Evolutionary conservation across 2,113 vertebrate genomes (phyloP).

Genomic region (Passer montanus): DNA sequence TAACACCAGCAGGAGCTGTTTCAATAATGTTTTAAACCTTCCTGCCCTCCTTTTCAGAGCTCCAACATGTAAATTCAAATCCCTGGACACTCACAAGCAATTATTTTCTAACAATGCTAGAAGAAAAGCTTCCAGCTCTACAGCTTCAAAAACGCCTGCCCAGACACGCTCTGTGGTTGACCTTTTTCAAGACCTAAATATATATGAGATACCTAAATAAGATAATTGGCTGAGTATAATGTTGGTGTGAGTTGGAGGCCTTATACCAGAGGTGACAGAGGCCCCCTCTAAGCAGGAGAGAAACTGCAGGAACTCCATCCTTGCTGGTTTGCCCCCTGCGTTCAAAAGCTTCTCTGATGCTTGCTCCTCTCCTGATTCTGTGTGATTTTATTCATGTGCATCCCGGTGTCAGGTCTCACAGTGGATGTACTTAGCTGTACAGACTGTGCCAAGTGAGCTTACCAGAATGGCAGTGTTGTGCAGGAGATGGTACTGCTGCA

Average conservation of each 20-base stretch:
- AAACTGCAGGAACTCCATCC: slow-evolving; percentile 58
- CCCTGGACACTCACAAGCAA: slow-evolving; percentile 35
- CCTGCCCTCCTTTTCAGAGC: slow-evolving; percentile 34
- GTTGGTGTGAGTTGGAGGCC: background rate
- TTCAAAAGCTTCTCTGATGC: slow-evolving; percentile 57
- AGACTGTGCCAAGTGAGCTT: slow-evolving; percentile 27
- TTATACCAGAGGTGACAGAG: slow-evolving; percentile 2
- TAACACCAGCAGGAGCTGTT: background rate
- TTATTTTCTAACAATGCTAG: slow-evolving; percentile 57
- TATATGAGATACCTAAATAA: slow-evolving; percentile 19
- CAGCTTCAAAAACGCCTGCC: slow-evolving; percentile 48
- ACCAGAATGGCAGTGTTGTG: background rate
- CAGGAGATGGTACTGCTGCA: background rate
- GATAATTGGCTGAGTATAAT: slow-evolving; percentile 28
- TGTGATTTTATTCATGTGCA: slow-evolving; percentile 60
- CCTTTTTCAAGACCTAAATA: slow-evolving; percentile 53
- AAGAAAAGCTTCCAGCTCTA: slow-evolving; percentile 46
- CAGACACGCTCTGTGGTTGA: background rate
- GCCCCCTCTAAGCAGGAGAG: background rate
- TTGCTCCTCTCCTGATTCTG: slow-evolving; percentile 39
- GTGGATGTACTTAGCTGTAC: slow-evolving; percentile 46
- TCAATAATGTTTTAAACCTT: slow-evolving; percentile 21
- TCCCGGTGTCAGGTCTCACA: slow-evolving; percentile 40
- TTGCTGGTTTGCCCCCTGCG: slow-evolving; percentile 56
- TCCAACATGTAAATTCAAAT: slow-evolving; percentile 25